Conservation (phyloP, 2,113 vertebrate species). For the Ptyas mucosa region DNA sequence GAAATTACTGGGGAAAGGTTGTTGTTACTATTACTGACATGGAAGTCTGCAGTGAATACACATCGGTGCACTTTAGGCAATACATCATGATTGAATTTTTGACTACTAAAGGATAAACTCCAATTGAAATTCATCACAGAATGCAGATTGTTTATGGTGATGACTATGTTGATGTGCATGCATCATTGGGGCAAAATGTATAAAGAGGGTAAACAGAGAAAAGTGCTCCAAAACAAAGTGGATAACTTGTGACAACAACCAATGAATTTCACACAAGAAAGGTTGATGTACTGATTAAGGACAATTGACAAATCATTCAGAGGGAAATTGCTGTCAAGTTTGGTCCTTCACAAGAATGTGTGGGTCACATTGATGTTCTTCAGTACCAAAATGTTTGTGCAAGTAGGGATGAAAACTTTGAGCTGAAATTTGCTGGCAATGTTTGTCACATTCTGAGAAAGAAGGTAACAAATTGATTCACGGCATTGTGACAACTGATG, state of each 20-base stretch:
- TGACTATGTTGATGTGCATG: neutral
- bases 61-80: neutral
- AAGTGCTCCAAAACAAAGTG: neutral
- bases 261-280: neutral
- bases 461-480: neutral
- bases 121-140: neutral
- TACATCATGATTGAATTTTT: neutral
- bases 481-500: neutral
- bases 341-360: neutral
- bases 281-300: neutral
- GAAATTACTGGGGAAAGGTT: neutral
- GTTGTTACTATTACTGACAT: neutral
- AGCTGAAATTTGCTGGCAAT: neutral
- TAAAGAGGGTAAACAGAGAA: neutral
- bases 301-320: neutral
- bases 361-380: neutral
- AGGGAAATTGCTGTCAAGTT: neutral
- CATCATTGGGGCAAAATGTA: neutral
- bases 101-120: neutral
- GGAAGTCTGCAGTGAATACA: neutral
- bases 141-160: neutral
- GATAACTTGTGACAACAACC: neutral
- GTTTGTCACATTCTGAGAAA: neutral
- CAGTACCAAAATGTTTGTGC: neutral
- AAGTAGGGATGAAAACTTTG: neutral